Evolutionary conservation across 2,113 vertebrate species (phyloP), one percentile per base, ranked within the genome.

Genomic region (Scomber colias): DNA sequence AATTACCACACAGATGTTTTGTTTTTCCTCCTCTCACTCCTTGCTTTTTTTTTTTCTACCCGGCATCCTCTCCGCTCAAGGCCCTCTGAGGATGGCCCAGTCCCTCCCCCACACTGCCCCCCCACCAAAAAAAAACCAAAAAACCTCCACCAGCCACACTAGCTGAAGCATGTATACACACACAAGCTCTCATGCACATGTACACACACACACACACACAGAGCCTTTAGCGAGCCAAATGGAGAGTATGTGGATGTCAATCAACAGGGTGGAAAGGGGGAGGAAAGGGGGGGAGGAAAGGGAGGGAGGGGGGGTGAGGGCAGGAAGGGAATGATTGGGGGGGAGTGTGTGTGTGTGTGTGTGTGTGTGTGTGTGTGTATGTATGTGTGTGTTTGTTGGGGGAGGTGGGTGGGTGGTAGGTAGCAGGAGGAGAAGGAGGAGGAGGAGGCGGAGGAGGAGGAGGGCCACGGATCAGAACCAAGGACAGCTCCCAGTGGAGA

Each of bases 1-100:
- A 94, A 95, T 94, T 94, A 94, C 88, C 87, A 89, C 87, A 92
- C 94, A 95, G 92, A 93, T 95, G 94, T 94, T 94, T 93, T 90
- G 87, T 90, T 91, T 90, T 79, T 82, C 81, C 64, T 68, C 49
- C 55, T 46, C 66, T 79, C 80, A 45, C 79, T 77, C 54, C 49
- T 69, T 77, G 69, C 71, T 68, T 62, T 70, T 63, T 45, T 48
- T 9, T 7, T 30, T 54, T 61, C 71, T 81, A 84, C 83, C 90
- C 91, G 90, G 80, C 77, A 91, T 84, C 75, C 76, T 83, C 76
- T 79, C 72, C 81, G 59, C 71, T 87, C 83, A 60, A 66, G 68
- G 82, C 83, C 89, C 89, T 88, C 83, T 80, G 85, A 92, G 91
- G 64, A 87, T 77, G 73, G 71, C 69, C 70, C 67, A 69, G 79